Evolutionary conservation across 2,888 invertebrate species (phyloP), one percentile per base, ranked within the genome.

Genomic region (Drosophila buzzatii): DNA sequence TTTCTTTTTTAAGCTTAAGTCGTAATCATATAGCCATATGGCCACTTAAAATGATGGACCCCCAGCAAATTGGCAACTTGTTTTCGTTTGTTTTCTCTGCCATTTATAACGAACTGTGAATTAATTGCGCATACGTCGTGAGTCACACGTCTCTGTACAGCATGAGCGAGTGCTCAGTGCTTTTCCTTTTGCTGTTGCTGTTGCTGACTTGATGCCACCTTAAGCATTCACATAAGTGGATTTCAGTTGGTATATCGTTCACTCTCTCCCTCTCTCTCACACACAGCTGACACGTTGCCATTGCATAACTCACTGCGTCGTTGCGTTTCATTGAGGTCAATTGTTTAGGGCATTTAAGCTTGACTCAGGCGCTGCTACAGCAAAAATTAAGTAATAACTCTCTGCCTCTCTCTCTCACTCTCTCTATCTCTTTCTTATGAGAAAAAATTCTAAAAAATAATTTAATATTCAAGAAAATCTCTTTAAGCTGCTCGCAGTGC

Each of bases 81-180:
- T 69, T 74, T 58, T 62, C 66, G 47, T 72, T 70, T 73, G 18
- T 66, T 57, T 61, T 45, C 10, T 41, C 45, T 49, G 56, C 57
- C 61, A 85, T 76, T 76, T 78, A 83, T 75, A 71, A 76, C 14
- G 35, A 27, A 42, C 58, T 58, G 60, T 70, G 61, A 60, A 86
- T 89, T 85, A 89, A 85, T 85, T 85, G 81, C 84, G 68, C 61
- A 85, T 85, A 82, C 78, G 88, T 52, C 73, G 53, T 81, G 73
- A 81, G 55, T 62, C 72, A 63, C 81, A 55, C 23, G 60, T 61
- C 31, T 65, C 31, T 65, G 63, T 14, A 45, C 61, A 69, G 33
- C 56, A 33, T 23, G 59, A 49, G 0, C n/a, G 5, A 41, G 39
- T 66, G 20, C 35, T 58, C 39, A 42, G 18, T 45, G 45, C 35